Base-by-base conservation (phyloP, 2,888 invertebrate genomes). In the Glomeris marginata region DNA sequence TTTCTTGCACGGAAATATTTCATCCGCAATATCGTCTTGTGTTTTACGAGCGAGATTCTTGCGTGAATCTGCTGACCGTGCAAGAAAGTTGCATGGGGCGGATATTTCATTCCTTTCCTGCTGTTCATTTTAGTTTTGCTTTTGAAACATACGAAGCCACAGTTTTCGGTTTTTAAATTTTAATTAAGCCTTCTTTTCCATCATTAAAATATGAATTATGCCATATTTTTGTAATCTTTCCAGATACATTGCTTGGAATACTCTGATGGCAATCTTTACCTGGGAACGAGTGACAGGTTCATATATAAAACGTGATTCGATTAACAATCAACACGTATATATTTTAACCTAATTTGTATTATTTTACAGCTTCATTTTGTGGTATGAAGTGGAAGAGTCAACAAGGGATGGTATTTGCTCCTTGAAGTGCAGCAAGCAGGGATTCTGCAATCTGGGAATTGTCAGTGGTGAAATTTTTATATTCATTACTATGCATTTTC, bases 201-300 rank as follows among this genome's bases (percentile, higher is more conserved):
- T 45, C 11, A 45, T 28, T 37, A 38, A 21, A 22, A n/a, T 38
- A 15, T 15, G 28, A 16, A n/a, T 15, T 34, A 6, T 11, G 16
- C 43, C 8, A 20, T 20, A 8, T 18, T 43, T 21, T 18, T 18
- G 8, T 15, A 13, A 43, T 28, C 28, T 1, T 41, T 28, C 20
- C 49, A 53, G 53, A 49, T 53, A 15, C 45, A 53, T 46, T 50
- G 53, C 22, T 21, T 53, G 13, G 53, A 53, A 20, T 49, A 45
- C 22, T 53, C 51, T 41, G 53, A 51, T 2, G 51, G 45, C 35
- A 34, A 44, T 33, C 37, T 53, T 6, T 53, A 51, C 34, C 13
- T 53, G 4, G 51, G 53, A 37, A 47, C 51, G n/a, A 41, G 22
- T 20, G 53, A 53, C 28, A 44, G 53, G 53, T 53, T 45, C 15